Percentiles rank a stretch among this genome's conserved stretches.
These are phyloP conservation scores for Dallia pectoralis DNA, from an alignment of 2,797 vertebrate species.

Conservation along the genomic window DNA sequence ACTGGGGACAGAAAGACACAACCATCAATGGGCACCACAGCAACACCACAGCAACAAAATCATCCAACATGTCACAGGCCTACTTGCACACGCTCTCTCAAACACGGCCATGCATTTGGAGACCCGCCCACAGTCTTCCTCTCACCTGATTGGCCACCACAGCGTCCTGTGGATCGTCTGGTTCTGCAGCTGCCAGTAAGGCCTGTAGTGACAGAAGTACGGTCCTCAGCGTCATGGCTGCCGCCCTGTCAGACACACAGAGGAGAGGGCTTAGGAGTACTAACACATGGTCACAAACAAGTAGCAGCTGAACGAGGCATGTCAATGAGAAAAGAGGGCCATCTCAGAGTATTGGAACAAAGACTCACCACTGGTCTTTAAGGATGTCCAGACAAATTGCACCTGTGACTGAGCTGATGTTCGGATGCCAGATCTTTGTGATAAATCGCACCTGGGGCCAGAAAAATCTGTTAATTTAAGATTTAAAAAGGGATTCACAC, in stretches of 20 bases:
- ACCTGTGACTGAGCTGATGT: conserved; percentile 99
- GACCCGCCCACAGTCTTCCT: conserved; percentile 50
- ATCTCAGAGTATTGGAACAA: conserved; percentile 12
- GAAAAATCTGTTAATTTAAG: neutral
- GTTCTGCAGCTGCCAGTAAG: conserved; percentile 94
- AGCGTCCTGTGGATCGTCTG: conserved; percentile 96
- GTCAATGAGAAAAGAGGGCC: neutral
- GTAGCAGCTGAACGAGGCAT: neutral
- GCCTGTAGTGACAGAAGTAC: conserved; percentile 98
- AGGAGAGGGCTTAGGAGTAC: neutral
- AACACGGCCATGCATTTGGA: conserved; percentile 7
- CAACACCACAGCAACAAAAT: neutral
- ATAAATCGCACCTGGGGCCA: conserved; percentile 92
- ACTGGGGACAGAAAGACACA: conserved; percentile 65
- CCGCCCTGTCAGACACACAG: conserved; percentile 77
- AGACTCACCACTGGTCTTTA: conserved; percentile 98
- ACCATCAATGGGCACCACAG: neutral
- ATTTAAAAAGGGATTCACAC: neutral
- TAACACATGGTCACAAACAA: neutral
- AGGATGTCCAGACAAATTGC: conserved; percentile 99
- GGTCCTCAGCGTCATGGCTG: conserved; percentile 96
- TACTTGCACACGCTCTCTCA: neutral
- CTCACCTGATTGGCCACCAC: conserved; percentile 95
- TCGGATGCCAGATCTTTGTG: conserved; percentile 99
- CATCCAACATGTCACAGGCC: neutral